Evolutionary conservation across 1,140 invertebrate genomes (phyloP), one percentile per base, ranked within the genome.

Genomic region (Harpegnathos saltator): DNA sequence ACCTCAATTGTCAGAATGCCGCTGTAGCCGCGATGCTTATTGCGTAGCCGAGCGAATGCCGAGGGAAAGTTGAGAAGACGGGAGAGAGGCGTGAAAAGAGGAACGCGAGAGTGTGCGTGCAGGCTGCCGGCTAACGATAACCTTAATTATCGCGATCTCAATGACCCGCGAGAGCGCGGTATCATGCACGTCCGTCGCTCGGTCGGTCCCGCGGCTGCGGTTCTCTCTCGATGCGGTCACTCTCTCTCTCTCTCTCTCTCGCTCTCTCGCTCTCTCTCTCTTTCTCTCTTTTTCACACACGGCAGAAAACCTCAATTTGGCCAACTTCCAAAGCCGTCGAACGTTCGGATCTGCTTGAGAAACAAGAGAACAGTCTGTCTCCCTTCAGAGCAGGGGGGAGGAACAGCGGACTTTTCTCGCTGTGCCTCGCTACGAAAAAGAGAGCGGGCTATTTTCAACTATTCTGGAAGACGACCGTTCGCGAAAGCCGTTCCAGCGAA

Each of bases 91-190:
- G 50, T 12, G 52, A 38, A 58, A 33, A 54, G 71, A 66, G 68
- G 22, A 19, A 9, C 4, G 52, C 29, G 29, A 33, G 29, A 33
- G 52, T 65, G 84, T 77, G 82, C 66, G 38, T 9, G 68, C 52
- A 48, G 86, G 71, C 48, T 48, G 81, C 48, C 73, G 26, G n/a
- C 52, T 50, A 63, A 83, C 74, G 86, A 87, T 87, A 87, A 87
- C 86, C 86, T 86, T 87, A 84, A 87, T 87, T 87, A 87, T 87
- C 85, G 17, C 62, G 62, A 87, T 84, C 73, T 68, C 83, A 84
- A 87, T 87, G 81, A 87, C 73, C 85, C 44, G 33, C 12, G 54
- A 63, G 61, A 63, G 22, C 33, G 17, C 17, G 19, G 54, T 72
- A 73, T 81, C 66, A 44, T 29, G 52, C 58, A 26, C 44, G 52